These are phyloP conservation scores for Strigamia maritima DNA, from an alignment of 2,888 invertebrate genomes.

Conservation along the genomic window DNA sequence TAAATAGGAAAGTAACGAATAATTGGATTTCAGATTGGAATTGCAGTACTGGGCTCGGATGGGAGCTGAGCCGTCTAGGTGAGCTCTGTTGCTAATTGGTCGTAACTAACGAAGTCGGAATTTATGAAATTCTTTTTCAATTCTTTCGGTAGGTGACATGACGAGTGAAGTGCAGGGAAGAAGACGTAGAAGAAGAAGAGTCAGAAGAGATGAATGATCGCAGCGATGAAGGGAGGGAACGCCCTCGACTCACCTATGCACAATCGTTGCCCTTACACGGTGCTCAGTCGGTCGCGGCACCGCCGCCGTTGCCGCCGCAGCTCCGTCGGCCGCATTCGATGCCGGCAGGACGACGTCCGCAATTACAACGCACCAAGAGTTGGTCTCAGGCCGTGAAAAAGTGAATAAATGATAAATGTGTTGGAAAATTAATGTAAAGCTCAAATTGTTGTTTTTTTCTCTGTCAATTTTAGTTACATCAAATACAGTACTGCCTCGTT, in stretches of 20 bases:
- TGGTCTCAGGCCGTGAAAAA: slow-evolving; percentile 42
- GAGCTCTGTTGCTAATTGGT: no score
- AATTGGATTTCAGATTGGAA: background rate
- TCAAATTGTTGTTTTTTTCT: slow-evolving; percentile 40
- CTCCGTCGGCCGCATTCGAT: slow-evolving; percentile 23
- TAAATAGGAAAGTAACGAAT: background rate
- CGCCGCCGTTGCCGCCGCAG: background rate
- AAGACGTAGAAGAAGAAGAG: background rate
- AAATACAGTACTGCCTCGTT: slow-evolving; percentile 77
- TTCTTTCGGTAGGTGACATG: background rate
- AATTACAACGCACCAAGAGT: slow-evolving; percentile 36
- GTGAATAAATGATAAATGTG: slow-evolving; percentile 3
- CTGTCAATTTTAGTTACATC: slow-evolving; percentile 67
- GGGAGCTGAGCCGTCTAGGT: background rate
- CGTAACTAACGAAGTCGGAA: no score
- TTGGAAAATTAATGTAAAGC: background rate
- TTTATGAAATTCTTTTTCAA: no score
- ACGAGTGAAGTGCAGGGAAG: background rate
- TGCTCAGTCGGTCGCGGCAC: background rate
- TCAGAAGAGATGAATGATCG: background rate
- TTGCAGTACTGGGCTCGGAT: background rate
- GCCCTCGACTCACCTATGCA: slow-evolving; percentile 39
- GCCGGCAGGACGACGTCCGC: slow-evolving; percentile 20
- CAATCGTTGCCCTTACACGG: slow-evolving; percentile 29
- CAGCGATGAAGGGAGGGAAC: slow-evolving; percentile 3